phyloP scores from a whole-genome alignment of 2,113 vertebrate genomes.

The Halcyon senegalensis region DNA sequence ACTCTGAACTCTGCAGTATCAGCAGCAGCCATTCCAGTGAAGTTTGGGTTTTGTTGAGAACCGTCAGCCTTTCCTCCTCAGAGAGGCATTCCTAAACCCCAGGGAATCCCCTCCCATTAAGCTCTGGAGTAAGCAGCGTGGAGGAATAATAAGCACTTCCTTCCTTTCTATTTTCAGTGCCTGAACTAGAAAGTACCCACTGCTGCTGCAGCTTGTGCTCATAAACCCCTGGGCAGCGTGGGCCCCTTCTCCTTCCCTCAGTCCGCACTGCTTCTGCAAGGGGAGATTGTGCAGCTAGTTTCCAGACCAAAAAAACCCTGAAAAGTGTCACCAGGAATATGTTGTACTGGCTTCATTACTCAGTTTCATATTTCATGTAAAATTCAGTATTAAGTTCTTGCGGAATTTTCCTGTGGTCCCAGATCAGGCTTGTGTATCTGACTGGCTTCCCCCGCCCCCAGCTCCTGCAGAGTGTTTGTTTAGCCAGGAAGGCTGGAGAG shows the following conservation, averaged over 20 bases:
- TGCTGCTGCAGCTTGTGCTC: neutral
- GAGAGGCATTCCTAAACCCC: constrained; percentile 57
- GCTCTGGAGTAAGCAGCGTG: constrained; percentile 1
- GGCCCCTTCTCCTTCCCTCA: neutral
- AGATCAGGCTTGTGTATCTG: neutral
- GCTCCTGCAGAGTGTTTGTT: neutral
- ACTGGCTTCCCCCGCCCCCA: neutral
- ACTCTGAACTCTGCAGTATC: neutral
- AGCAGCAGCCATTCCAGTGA: neutral
- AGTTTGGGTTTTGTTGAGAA: constrained; percentile 2
- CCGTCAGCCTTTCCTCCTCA: neutral
- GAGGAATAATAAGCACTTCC: constrained; percentile 53
- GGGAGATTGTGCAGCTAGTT: neutral
- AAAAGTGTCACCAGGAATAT: neutral
- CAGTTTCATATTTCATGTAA: neutral
- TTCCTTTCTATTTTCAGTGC: constrained; percentile 56
- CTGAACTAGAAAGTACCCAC: neutral
- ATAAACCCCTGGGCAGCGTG: rapidly evolving
- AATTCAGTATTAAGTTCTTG: neutral
- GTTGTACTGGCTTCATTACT: neutral
- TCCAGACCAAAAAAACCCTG: neutral
- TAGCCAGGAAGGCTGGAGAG: constrained; percentile 22
- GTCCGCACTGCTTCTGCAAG: neutral
- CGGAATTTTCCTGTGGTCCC: neutral
- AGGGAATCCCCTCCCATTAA: constrained; percentile 49